A percentile compares a stretch with the other conserved stretches of the same genome.
phyloP scores from a whole-genome alignment of 2,113 vertebrate species.

The Micronycteris hirsuta region DNA sequence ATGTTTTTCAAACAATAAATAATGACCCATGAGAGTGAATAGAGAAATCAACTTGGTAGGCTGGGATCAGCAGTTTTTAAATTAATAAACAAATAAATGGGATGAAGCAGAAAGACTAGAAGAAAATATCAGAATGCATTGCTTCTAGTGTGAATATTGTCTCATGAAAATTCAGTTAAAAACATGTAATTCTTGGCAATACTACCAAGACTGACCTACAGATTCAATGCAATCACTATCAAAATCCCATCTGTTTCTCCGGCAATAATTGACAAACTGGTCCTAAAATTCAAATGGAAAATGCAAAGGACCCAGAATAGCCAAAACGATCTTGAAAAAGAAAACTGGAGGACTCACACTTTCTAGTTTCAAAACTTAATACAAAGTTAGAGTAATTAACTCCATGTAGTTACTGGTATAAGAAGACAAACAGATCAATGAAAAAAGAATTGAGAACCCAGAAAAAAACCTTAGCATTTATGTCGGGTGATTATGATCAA shows the following conservation, averaged over 20 bases:
- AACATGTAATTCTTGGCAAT: background rate
- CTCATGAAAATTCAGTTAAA: conserved; percentile 14
- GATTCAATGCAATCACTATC: background rate
- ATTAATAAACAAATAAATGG: background rate
- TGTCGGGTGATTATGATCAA: background rate
- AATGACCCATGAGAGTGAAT: background rate
- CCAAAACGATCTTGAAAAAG: conserved; percentile 22
- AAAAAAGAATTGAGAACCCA: background rate
- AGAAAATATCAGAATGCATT: background rate
- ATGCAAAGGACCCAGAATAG: background rate
- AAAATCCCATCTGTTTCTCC: conserved; percentile 20
- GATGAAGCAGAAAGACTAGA: background rate
- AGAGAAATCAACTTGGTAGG: background rate
- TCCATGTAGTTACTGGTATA: background rate
- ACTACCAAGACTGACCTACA: background rate
- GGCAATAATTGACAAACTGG: conserved; percentile 12
- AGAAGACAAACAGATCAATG: background rate
- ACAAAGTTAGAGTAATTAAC: background rate
- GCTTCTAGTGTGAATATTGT: background rate
- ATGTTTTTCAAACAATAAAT: background rate
- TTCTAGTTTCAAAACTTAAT: conserved; percentile 25
- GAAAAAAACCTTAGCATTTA: conserved; percentile 18
- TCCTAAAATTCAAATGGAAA: conserved; percentile 44
- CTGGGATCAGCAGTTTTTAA: background rate
- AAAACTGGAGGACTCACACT: background rate